phyloP scores from a whole-genome alignment of 2,113 vertebrate genomes.

The Ovis canadensis region DNA sequence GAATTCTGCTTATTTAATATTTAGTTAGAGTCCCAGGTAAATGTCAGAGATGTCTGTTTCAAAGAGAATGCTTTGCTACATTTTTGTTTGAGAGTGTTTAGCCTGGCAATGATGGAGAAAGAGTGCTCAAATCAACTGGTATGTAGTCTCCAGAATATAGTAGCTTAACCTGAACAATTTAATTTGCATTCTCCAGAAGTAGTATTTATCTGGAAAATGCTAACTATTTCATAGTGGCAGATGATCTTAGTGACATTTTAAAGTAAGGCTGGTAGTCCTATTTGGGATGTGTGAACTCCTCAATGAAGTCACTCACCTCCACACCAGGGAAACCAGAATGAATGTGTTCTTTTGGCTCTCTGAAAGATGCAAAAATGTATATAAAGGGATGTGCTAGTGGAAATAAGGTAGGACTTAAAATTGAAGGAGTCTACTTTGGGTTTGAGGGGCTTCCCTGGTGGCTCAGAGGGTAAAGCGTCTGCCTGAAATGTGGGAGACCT shows the following conservation, averaged over 20 bases:
- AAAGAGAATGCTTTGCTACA: background rate
- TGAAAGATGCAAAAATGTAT: background rate
- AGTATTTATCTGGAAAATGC: background rate
- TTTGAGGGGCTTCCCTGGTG: background rate
- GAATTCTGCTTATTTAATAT: background rate
- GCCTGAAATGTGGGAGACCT: background rate
- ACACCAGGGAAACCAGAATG: background rate
- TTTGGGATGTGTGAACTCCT: background rate
- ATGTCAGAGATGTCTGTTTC: constrained; percentile 23
- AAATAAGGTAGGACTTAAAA: background rate
- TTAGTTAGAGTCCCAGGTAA: constrained; percentile 1
- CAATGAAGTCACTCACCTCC: background rate
- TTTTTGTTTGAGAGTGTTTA: constrained; percentile 20
- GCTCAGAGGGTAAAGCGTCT: background rate
- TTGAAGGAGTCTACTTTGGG: background rate
- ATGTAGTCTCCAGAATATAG: background rate
- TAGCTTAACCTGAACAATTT: background rate
- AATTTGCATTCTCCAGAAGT: background rate
- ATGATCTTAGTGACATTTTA: background rate
- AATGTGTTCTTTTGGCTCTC: background rate
- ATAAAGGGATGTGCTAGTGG: background rate
- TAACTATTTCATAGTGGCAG: background rate
- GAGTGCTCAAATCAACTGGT: background rate
- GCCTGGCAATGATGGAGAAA: background rate
- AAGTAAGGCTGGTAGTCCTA: background rate